A percentile compares a stretch with the other conserved stretches of the same genome.
Evolutionary conservation across 2,797 vertebrate species (phyloP).

Genomic region (Glossophaga mutica): DNA sequence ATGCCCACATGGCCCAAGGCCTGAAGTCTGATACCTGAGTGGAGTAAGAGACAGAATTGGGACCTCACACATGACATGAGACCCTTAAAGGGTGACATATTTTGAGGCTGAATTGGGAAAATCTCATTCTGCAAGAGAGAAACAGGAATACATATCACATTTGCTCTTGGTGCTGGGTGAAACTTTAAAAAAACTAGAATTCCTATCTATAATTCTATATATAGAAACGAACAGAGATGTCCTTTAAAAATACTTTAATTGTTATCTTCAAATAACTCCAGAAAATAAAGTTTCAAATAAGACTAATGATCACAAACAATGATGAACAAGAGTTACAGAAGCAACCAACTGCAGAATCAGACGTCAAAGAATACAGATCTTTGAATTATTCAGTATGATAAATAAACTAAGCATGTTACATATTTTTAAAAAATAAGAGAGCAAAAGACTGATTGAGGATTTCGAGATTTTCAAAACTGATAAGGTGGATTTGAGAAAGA

Average conservation of each 20-base stretch:
- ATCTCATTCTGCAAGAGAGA: not conserved
- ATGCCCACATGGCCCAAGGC: not conserved
- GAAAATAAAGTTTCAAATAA: not conserved
- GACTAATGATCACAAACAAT: not conserved
- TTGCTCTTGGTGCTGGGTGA: not conserved
- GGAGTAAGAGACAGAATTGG: not conserved
- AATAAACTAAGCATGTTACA: not conserved
- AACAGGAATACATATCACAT: not conserved
- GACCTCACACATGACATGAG: not conserved
- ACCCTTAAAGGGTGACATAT: not conserved
- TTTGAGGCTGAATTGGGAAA: not conserved
- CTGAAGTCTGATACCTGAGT: not conserved
- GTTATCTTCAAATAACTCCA: not conserved
- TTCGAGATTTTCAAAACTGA: not conserved
- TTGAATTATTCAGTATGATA: not conserved
- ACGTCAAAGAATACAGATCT: not conserved
- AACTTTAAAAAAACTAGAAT: not conserved
- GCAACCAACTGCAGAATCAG: not conserved
- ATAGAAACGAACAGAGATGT: not conserved
- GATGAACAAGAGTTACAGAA: not conserved
- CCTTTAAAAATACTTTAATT: not conserved
- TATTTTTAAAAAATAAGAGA: not conserved
- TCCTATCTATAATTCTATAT: not conserved
- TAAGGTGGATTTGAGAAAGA: not conserved
- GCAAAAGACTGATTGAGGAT: not conserved